Evolutionary conservation across 1,140 invertebrate genomes (phyloP).

Genomic region (Diploscapter pachys): DNA sequence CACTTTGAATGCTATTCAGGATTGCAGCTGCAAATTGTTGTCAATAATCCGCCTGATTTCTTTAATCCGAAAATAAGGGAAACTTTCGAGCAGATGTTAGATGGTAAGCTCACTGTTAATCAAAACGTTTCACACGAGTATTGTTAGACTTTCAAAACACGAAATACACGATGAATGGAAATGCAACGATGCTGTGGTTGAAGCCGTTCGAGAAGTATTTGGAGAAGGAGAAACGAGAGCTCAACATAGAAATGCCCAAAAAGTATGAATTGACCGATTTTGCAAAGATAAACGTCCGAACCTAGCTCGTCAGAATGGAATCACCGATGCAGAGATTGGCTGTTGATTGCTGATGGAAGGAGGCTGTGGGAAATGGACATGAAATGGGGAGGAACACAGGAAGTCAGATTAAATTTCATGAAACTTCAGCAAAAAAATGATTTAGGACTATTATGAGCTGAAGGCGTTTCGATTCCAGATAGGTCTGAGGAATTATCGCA

Average conservation of each 20-base stretch:
- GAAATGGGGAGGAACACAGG: conserved; percentile 40
- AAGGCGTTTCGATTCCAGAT: conserved; percentile 57
- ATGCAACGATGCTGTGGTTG: conserved; percentile 58
- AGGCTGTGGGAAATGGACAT: conserved; percentile 57
- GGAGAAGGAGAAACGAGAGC: conserved; percentile 36
- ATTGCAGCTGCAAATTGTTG: conserved; percentile 58
- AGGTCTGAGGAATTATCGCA: conserved; percentile 54
- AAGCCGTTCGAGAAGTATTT: conserved; percentile 52
- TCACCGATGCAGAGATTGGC: conserved; percentile 50
- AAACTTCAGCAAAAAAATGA: background rate
- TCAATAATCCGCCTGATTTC: conserved; percentile 57
- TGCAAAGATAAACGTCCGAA: background rate
- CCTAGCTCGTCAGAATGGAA: conserved; percentile 52
- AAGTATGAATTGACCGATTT: conserved; percentile 32
- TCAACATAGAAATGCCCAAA: conserved; percentile 40
- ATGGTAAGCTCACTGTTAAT: background rate
- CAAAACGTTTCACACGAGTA: background rate
- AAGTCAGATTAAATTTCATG: background rate
- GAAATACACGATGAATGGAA: conserved; percentile 52
- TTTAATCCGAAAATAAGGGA: conserved; percentile 35
- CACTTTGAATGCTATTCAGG: conserved; percentile 40
- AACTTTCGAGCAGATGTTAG: conserved; percentile 43
- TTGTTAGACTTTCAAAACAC: conserved; percentile 48
- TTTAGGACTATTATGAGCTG: conserved; percentile 35
- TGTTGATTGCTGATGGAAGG: conserved; percentile 54